A percentile compares a stretch with the other conserved stretches of the same genome.
Conservation (phyloP, 2,797 vertebrate species). For the Sebastes kiyomatsui region DNA sequence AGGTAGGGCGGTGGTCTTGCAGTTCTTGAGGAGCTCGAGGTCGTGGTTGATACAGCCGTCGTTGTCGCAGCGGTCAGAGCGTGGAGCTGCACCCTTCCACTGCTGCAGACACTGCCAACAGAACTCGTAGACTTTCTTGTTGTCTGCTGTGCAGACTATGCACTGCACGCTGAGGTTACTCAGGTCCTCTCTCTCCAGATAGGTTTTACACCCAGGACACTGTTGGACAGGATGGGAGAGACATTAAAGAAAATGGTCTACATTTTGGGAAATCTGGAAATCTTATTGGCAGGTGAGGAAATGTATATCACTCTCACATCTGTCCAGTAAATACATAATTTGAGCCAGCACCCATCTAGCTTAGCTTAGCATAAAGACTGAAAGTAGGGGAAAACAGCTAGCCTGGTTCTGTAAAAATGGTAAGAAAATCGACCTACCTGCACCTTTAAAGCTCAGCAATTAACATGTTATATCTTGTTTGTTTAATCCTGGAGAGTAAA, state of each 20-base stretch:
- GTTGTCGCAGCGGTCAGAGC: conserved; percentile 73
- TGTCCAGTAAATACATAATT: too few relatives aligned
- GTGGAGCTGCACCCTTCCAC: conserved; percentile 72
- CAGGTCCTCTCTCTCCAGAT: conserved; percentile 66
- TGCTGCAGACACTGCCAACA: conserved; percentile 80
- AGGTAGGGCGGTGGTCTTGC: conserved; percentile 26
- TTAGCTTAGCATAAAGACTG: too few relatives aligned
- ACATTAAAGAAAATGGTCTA: fast-evolving
- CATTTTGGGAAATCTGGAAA: too few relatives aligned
- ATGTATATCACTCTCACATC: too few relatives aligned
- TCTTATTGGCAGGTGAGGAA: too few relatives aligned
- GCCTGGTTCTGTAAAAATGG: too few relatives aligned
- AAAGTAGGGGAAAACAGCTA: too few relatives aligned
- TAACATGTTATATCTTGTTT: too few relatives aligned
- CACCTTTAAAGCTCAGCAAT: too few relatives aligned
- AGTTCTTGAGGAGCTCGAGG: conserved; percentile 67
- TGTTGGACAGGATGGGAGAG: conserved; percentile 17
- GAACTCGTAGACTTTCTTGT: conserved; percentile 40
- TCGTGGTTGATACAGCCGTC: conserved; percentile 59
- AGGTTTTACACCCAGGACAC: conserved; percentile 78
- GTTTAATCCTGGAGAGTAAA: too few relatives aligned
- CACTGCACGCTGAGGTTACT: conserved; percentile 72
- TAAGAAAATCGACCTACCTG: too few relatives aligned
- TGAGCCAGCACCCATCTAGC: too few relatives aligned
- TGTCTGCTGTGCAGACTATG: conserved; percentile 62